These are phyloP conservation scores for Dryadula phaetusa DNA, from an alignment of 2,888 invertebrate genomes.

Conservation along the genomic window DNA sequence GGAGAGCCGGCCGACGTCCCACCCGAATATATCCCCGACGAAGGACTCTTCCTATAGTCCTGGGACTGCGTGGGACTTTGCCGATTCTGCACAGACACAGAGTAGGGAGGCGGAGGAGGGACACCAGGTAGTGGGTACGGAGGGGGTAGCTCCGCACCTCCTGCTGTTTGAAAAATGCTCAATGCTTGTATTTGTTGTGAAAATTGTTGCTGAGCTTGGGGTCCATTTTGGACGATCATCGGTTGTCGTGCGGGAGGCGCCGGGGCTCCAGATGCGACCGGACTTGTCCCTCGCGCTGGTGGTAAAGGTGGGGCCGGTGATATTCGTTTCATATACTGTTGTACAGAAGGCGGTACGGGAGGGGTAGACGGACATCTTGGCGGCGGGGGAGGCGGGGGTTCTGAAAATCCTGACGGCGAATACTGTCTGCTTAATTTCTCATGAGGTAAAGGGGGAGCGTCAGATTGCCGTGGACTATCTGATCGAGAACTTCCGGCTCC, in stretches of 20 bases:
- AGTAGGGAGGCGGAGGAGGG: constrained; percentile 93
- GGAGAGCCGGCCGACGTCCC: constrained; percentile 93
- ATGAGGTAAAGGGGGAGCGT: constrained; percentile 85
- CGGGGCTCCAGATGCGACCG: constrained; percentile 87
- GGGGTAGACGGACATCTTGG: constrained; percentile 89
- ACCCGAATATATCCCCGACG: constrained; percentile 93
- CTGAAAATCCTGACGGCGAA: constrained; percentile 86
- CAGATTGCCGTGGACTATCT: constrained; percentile 92
- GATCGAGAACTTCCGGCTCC: constrained; percentile 95
- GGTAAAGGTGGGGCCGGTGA: constrained; percentile 86
- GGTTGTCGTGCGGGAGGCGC: constrained; percentile 86
- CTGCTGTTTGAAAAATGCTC: constrained; percentile 88
- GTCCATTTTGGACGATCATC: constrained; percentile 92
- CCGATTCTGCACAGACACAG: constrained; percentile 93
- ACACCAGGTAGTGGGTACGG: constrained; percentile 87
- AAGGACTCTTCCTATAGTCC: constrained; percentile 93
- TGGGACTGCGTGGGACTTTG: constrained; percentile 93
- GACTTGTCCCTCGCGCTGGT: constrained; percentile 89
- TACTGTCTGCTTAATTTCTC: constrained; percentile 87
- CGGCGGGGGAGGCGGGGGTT: constrained; percentile 90
- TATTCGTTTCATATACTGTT: constrained; percentile 85
- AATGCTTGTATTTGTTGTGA: constrained; percentile 95
- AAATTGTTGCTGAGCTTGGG: constrained; percentile 93
- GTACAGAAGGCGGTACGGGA: constrained; percentile 86
- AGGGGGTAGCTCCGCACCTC: constrained; percentile 87